Conservation (phyloP, 1,140 invertebrate genomes). For the Acromyrmex echinatior region DNA sequence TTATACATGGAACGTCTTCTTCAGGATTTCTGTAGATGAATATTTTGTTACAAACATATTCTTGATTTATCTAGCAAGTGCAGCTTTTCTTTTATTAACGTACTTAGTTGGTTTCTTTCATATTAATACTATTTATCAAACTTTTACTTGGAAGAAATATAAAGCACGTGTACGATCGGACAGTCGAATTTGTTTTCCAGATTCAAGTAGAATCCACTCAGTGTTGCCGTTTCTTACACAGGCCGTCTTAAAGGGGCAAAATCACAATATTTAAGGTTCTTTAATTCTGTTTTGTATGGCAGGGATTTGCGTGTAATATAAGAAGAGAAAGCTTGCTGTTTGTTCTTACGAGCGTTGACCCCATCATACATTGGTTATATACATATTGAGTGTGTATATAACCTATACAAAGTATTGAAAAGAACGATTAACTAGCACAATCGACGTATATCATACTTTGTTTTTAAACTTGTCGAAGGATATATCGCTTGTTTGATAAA, state of each 20-base stretch:
- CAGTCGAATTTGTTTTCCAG: neutral
- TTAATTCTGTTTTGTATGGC: conserved; percentile 10
- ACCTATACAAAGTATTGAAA: neutral
- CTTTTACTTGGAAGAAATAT: conserved; percentile 66
- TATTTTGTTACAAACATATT: neutral
- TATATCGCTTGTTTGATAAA: neutral
- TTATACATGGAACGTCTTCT: neutral
- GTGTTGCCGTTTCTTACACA: conserved; percentile 1
- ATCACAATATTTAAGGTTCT: conserved; percentile 36
- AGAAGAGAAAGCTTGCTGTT: conserved; percentile 32
- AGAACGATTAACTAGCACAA: neutral
- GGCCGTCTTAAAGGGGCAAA: neutral
- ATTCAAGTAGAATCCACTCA: conserved; percentile 2
- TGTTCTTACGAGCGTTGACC: conserved; percentile 46
- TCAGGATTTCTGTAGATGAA: neutral
- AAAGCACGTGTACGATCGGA: conserved; percentile 2
- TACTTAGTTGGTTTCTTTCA: conserved; percentile 1
- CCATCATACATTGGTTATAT: neutral
- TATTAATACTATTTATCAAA: conserved; percentile 56
- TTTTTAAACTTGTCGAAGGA: neutral
- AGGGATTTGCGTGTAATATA: conserved; percentile 1
- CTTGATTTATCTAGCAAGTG: neutral
- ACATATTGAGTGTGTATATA: neutral
- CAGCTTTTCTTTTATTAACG: neutral
- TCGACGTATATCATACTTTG: neutral